Evolutionary conservation across 2,113 vertebrate genomes (phyloP), one percentile per base, ranked within the genome.

Genomic region (Haemorhous mexicanus): DNA sequence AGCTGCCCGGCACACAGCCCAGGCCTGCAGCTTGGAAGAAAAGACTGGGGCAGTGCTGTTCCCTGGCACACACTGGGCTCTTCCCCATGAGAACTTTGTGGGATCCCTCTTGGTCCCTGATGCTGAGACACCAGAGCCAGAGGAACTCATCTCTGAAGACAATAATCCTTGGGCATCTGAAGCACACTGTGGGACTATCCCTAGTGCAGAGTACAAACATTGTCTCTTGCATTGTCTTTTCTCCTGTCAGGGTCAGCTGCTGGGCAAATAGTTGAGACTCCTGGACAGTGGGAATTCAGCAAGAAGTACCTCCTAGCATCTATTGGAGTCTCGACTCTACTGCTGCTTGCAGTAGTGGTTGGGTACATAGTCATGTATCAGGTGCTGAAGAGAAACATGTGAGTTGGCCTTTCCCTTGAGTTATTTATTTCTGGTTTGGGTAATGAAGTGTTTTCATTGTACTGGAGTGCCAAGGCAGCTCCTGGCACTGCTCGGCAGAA

Each of bases 321-420:
- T 32, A 0, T 7, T 32, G 43, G 2, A 27, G 30, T 9, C 3
- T 32, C 32, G 0, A 4, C 30, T 49, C 1, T 56, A 20, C 19
- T 79, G 1, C n/a, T 87, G 10, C 24, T 70, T 47, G 24, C 9
- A 4, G 22, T 10, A 17, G 2, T 6, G 4, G 0, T 26, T 13
- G 19, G 83, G 27, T 76, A 13, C 7, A 20, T 10, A 22, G 5
- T 78, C 5, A 69, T 52, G 53, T 44, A 9, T 4, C 22, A 5
- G 11, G 7, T 37, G 16, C 47, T 21, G 27, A 59, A 9, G 17
- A 52, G 18, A 61, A 1, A 46, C 8, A 33, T 0, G 63, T 77
- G 39, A 61, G 73, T 39, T 46, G 18, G 6, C 10, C 14, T 39
- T 69, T 78, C 18, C 4, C 37, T 64, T 21, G 9, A n/a, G 11